phyloP scores from a whole-genome alignment of 2,113 vertebrate species.

The Geococcyx californianus region DNA sequence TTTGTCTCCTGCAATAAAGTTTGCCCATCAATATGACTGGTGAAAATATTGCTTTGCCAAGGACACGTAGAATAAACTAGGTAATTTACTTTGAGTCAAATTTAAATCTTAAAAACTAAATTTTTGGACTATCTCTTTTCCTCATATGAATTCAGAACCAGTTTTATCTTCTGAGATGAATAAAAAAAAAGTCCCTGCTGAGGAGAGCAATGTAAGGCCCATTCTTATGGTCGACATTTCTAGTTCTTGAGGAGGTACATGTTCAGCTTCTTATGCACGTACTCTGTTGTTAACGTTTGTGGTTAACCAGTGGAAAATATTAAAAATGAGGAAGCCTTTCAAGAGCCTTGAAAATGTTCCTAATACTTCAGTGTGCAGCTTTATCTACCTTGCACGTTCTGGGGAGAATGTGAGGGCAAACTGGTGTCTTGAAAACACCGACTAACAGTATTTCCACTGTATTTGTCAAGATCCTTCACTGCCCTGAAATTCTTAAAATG shows the following conservation, averaged over 20 bases:
- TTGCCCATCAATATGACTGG: neutral
- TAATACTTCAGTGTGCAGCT: neutral
- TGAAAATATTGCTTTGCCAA: neutral
- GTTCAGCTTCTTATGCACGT: neutral
- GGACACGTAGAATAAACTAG: neutral
- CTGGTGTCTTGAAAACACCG: neutral
- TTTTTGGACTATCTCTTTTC: neutral
- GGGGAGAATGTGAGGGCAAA: neutral
- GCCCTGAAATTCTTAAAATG: neutral
- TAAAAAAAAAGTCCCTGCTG: neutral
- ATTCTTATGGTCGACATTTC: neutral
- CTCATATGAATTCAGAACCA: neutral
- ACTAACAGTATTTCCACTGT: neutral
- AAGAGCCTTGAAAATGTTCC: neutral
- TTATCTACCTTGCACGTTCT: neutral
- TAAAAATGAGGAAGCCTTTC: neutral
- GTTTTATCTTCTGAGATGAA: neutral
- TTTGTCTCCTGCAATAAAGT: neutral
- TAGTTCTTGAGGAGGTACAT: neutral
- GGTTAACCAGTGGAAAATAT: slow-evolving; percentile 44
- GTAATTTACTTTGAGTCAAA: neutral
- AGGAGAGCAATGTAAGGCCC: neutral
- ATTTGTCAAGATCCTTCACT: neutral
- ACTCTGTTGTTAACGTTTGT: neutral
- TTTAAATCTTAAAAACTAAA: neutral